These are phyloP conservation scores for Stegophylla sp. DNA, from an alignment of 2,888 invertebrate species.

Conservation along the genomic window DNA sequence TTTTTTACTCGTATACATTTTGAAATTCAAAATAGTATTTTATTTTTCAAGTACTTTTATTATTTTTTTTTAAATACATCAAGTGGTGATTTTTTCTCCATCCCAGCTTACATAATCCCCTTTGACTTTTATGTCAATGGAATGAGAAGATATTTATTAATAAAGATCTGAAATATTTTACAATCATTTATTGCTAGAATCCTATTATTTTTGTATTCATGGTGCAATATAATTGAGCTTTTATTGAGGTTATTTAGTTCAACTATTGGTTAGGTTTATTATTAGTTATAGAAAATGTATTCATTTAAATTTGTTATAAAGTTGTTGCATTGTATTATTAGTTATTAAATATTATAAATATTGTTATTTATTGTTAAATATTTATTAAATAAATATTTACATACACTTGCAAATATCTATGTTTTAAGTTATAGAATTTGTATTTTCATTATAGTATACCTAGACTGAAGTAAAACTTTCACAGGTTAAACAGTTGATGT, in stretches of 20 bases:
- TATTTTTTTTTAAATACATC: no score
- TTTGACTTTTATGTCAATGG: background rate
- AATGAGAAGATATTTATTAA: background rate
- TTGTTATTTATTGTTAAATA: no score
- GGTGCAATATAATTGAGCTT: conserved; percentile 32
- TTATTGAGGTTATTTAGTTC: conserved; percentile 5
- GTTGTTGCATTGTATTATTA: conserved; percentile 36
- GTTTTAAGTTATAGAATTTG: background rate
- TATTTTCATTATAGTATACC: conserved; percentile 21
- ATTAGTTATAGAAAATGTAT: conserved; percentile 10
- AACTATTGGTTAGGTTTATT: background rate
- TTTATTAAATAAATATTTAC: no score
- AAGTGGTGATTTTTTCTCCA: no score
- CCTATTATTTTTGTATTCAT: conserved; percentile 25
- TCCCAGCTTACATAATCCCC: background rate
- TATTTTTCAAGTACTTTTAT: no score
- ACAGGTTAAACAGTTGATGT: conserved; percentile 16
- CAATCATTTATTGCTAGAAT: conserved; percentile 6
- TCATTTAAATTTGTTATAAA: conserved; percentile 23
- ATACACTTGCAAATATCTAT: background rate
- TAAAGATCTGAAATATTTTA: conserved; percentile 27
- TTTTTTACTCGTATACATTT: no score
- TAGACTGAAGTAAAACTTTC: conserved; percentile 44
- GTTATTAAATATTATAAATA: conserved; percentile 18
- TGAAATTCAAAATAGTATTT: no score